Percentiles rank a stretch among this genome's conserved stretches.
These are phyloP conservation scores for Aphelinus atriplicis DNA, from an alignment of 1,140 invertebrate species.

Conservation along the genomic window DNA sequence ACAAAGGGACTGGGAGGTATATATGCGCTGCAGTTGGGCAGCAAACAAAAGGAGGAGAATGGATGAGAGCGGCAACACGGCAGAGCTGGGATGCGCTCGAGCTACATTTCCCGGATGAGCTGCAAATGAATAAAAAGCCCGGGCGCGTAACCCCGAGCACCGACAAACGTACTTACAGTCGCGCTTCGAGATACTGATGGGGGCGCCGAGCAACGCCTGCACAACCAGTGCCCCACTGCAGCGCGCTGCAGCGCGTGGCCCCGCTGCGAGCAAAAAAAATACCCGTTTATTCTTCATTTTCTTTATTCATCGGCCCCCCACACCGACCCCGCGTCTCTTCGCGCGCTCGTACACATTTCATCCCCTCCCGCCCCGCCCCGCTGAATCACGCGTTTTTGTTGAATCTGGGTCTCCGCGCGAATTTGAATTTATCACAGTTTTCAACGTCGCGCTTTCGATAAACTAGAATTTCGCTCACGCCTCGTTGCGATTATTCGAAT, in stretches of 20 bases:
- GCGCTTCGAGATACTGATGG: slow-evolving; percentile 29
- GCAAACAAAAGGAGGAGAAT: slow-evolving; percentile 10
- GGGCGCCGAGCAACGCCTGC: no score
- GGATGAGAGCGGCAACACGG: slow-evolving; percentile 38
- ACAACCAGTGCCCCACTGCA: no score
- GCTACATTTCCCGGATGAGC: slow-evolving; percentile 49
- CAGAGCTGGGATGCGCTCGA: slow-evolving; percentile 25
- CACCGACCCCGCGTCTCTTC: no score
- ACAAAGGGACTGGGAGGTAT: not conserved
- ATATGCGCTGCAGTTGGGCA: not conserved
- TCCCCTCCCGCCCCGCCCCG: no score
- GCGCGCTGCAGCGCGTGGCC: no score
- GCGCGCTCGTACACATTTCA: no score
- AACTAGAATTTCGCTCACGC: no score
- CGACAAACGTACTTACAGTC: slow-evolving; percentile 38
- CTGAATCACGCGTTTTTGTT: no score
- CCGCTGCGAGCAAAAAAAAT: slow-evolving; percentile 4
- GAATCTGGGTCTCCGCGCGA: no score
- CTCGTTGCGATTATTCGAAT: no score
- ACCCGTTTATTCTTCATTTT: not conserved
- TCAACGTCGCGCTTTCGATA: no score
- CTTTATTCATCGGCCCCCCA: not conserved
- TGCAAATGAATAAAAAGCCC: slow-evolving; percentile 48
- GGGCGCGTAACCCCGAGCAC: slow-evolving; percentile 30
- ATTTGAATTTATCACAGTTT: no score